Evolutionary conservation across 2,888 invertebrate genomes (phyloP).

Genomic region (Xylota segnis): DNA sequence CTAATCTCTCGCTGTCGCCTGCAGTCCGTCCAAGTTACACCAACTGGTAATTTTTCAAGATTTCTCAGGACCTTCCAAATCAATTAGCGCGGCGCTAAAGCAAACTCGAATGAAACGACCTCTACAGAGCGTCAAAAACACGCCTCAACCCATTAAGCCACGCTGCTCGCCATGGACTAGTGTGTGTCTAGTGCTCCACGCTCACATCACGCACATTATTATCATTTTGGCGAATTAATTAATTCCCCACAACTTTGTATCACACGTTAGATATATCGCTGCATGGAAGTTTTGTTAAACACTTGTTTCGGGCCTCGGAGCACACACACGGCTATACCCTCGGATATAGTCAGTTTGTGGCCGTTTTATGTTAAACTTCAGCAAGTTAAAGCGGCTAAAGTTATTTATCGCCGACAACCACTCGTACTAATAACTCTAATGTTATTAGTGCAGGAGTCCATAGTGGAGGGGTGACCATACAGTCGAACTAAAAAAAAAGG

Average conservation of each 20-base stretch:
- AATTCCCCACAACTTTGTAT: constrained; percentile 53
- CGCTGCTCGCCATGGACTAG: constrained; percentile 8
- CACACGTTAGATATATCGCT: constrained; percentile 56
- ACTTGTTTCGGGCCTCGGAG: constrained; percentile 64
- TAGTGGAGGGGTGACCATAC: background rate
- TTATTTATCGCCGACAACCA: constrained; percentile 74
- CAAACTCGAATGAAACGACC: constrained; percentile 36
- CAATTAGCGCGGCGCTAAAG: constrained; percentile 36
- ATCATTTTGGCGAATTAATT: constrained; percentile 72
- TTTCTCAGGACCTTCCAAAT: constrained; percentile 21
- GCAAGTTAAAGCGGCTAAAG: constrained; percentile 64
- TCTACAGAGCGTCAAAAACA: constrained; percentile 51
- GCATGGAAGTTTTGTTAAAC: constrained; percentile 70
- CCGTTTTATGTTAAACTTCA: constrained; percentile 54
- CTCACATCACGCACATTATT: constrained; percentile 68
- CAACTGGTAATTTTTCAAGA: background rate
- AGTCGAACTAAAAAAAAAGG: constrained; percentile 9
- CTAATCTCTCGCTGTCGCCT: background rate
- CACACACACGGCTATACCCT: background rate
- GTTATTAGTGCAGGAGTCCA: constrained; percentile 66
- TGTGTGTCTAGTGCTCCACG: constrained; percentile 12
- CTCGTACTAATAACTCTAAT: constrained; percentile 74
- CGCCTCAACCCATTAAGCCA: constrained; percentile 52
- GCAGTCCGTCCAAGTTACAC: background rate
- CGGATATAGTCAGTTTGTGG: constrained; percentile 1